Conservation (phyloP, 2,888 invertebrate species). For the Tetranychus truncatus region DNA sequence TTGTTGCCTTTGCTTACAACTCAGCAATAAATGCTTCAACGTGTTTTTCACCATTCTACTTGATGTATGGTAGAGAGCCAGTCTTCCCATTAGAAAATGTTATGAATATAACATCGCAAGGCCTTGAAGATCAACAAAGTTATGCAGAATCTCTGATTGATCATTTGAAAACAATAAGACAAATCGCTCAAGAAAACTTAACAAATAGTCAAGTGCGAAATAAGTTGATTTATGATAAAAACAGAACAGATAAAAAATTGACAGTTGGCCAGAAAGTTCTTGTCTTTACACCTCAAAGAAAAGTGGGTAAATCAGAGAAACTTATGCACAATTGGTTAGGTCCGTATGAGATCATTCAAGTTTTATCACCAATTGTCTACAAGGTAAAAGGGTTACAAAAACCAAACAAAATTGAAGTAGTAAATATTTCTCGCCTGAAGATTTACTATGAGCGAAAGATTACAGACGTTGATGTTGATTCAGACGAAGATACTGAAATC, state of each 20-base stretch:
- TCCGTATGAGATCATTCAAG: too few relatives aligned
- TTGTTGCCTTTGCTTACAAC: constrained; percentile 25
- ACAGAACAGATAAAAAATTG: neutral
- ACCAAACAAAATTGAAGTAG: too few relatives aligned
- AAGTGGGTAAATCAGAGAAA: constrained; percentile 11
- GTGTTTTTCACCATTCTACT: constrained; percentile 22
- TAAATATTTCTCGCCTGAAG: too few relatives aligned
- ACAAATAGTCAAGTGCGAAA: neutral
- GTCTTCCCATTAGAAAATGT: constrained; percentile 22
- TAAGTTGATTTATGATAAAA: neutral
- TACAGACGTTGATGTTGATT: too few relatives aligned
- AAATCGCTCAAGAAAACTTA: neutral
- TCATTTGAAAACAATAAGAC: neutral
- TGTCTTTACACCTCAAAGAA: neutral
- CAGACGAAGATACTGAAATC: too few relatives aligned
- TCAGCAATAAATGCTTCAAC: constrained; percentile 23
- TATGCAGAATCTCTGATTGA: neutral
- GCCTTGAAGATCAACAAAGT: neutral
- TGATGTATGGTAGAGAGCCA: constrained; percentile 25
- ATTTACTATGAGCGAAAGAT: too few relatives aligned
- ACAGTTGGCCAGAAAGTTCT: constrained; percentile 7
- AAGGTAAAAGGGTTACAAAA: too few relatives aligned
- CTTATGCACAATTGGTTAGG: neutral
- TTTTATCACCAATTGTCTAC: too few relatives aligned
- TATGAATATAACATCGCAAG: neutral